A percentile compares a stretch with the other conserved stretches of the same genome.
phyloP scores from a whole-genome alignment of 2,113 vertebrate species.

The Chaenocephalus aceratus region DNA sequence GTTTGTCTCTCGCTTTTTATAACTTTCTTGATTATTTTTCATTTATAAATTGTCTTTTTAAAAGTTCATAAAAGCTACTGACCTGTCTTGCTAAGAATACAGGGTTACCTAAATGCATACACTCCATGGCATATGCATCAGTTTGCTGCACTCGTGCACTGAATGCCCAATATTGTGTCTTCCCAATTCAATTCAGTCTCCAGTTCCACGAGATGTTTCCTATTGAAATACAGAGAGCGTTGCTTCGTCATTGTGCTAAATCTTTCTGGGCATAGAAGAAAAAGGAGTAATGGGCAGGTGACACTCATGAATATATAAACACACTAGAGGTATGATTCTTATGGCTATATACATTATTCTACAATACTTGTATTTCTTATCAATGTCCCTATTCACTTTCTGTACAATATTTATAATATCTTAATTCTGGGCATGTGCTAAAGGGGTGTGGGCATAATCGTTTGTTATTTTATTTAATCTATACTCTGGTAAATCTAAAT shows the following conservation, averaged over 20 bases:
- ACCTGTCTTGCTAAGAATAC: slow-evolving; percentile 26
- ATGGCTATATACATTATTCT: slow-evolving; percentile 80
- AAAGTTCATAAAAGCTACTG: slow-evolving; percentile 46
- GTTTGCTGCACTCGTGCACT: slow-evolving; percentile 51
- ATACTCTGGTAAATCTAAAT: slow-evolving; percentile 63
- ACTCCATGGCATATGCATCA: slow-evolving; percentile 43
- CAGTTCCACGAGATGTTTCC: slow-evolving; percentile 51
- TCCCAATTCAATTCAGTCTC: slow-evolving; percentile 42
- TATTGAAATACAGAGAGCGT: slow-evolving; percentile 61
- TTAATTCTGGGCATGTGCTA: slow-evolving; percentile 74
- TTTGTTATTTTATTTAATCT: slow-evolving; percentile 64
- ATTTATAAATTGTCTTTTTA: slow-evolving; percentile 22
- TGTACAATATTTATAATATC: slow-evolving; percentile 84
- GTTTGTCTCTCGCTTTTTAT: slow-evolving; percentile 25
- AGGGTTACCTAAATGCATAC: slow-evolving; percentile 30
- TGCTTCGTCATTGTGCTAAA: slow-evolving; percentile 61
- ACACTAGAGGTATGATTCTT: slow-evolving; percentile 69
- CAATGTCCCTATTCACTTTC: slow-evolving; percentile 72
- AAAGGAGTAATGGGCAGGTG: slow-evolving; percentile 57
- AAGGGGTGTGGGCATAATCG: slow-evolving; percentile 63
- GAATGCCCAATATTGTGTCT: slow-evolving; percentile 44
- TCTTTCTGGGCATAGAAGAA: slow-evolving; percentile 61
- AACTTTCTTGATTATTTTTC: slow-evolving; percentile 17
- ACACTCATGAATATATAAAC: slow-evolving; percentile 72
- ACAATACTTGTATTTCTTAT: slow-evolving; percentile 72